Evolutionary conservation across 53 echinoderm and acorn worm species (phyloP).

Genomic region (Glandiceps talaboti): DNA sequence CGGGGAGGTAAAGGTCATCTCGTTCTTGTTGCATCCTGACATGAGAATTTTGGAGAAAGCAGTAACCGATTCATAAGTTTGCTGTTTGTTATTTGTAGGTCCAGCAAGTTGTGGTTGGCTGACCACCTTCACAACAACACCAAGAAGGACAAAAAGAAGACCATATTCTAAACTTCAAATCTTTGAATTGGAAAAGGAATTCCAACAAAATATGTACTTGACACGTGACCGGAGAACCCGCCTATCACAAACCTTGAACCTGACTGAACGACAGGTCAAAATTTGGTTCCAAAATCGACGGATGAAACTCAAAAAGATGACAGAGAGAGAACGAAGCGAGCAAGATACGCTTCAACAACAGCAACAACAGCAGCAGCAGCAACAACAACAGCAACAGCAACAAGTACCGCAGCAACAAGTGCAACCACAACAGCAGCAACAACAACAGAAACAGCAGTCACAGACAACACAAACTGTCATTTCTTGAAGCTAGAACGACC

Average conservation of each 20-base stretch:
- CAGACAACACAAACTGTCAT: background rate
- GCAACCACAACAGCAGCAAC: background rate
- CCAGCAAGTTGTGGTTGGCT: constrained; percentile 76
- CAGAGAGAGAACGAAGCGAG: constrained; percentile 67
- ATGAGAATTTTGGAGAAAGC: too few species aligned
- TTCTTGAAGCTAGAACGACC: too few species aligned
- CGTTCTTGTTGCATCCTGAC: too few species aligned
- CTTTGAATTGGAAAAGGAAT: constrained; percentile 95
- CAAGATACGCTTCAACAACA: constrained; percentile 72
- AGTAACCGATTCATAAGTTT: too few species aligned
- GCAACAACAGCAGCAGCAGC: constrained; percentile 32
- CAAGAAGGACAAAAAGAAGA: constrained; percentile 79
- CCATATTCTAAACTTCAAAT: constrained; percentile 98
- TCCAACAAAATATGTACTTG: constrained; percentile 89
- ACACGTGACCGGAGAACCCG: constrained; percentile 84
- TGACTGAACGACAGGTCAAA: constrained; percentile 91
- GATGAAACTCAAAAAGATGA: constrained; percentile 96
- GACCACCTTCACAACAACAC: constrained; percentile 88
- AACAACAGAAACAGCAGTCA: background rate
- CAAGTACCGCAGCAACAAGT: background rate
- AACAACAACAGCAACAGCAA: constrained; percentile 15
- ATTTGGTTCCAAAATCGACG: constrained; percentile 98
- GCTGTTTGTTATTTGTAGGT: constrained; percentile 1
- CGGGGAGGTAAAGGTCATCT: too few species aligned
- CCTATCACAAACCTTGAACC: constrained; percentile 68